Evolutionary conservation across 2,113 vertebrate species (phyloP).

Genomic region (Laticauda laticaudata): DNA sequence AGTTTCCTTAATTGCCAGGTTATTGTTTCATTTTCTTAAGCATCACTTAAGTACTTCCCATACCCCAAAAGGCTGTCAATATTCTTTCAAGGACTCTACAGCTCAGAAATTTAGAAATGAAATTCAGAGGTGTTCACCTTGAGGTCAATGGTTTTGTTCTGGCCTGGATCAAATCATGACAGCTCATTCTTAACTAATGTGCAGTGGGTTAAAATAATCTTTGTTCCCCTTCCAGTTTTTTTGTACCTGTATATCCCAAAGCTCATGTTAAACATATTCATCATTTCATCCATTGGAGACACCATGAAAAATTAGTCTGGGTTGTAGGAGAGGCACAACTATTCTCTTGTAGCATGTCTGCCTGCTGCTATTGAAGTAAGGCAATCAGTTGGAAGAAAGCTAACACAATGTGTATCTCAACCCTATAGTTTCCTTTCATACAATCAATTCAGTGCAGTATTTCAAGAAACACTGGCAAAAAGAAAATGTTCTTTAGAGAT

Average conservation of each 20-base stretch:
- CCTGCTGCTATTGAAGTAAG: not conserved
- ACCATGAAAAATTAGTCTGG: conserved; percentile 23
- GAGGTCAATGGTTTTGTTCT: conserved; percentile 61
- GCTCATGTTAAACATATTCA: conserved; percentile 40
- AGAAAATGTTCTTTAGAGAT: not conserved
- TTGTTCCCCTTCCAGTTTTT: conserved; percentile 57
- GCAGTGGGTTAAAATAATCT: conserved; percentile 53
- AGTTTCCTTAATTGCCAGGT: conserved; percentile 50
- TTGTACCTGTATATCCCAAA: conserved; percentile 46
- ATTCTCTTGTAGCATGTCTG: not conserved
- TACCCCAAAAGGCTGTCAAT: conserved; percentile 58
- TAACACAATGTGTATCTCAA: not conserved
- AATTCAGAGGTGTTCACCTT: conserved; percentile 60
- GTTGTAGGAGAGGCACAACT: conserved; percentile 26
- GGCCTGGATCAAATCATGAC: conserved; percentile 32
- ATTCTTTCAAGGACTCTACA: conserved; percentile 65
- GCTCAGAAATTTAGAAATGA: conserved; percentile 58
- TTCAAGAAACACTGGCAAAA: not conserved
- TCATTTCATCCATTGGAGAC: not conserved
- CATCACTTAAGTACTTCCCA: conserved; percentile 37
- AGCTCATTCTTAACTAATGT: conserved; percentile 45
- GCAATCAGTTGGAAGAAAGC: not conserved
- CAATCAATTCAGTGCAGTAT: not conserved
- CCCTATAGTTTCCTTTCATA: not conserved
- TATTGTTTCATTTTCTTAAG: conserved; percentile 59